These are phyloP conservation scores for Phalacrocorax carbo DNA, from an alignment of 2,113 vertebrate genomes.

Conservation along the genomic window DNA sequence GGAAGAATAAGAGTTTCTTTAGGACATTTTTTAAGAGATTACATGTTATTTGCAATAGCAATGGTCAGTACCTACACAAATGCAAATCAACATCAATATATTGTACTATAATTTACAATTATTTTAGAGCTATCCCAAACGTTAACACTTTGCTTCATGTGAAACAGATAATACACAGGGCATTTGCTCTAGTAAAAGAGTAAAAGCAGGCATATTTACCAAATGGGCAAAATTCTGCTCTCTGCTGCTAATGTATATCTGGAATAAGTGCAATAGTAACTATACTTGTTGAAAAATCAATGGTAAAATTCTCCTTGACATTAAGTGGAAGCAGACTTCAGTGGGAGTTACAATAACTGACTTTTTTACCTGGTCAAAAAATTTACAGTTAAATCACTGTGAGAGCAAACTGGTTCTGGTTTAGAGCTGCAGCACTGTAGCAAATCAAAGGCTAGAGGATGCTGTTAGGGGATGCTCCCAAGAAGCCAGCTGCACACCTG, in stretches of 20 bases:
- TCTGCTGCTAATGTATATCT: neutral
- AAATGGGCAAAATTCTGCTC: neutral
- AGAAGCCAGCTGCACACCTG: neutral
- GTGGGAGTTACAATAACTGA: neutral
- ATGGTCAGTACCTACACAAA: neutral
- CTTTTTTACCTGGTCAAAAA: neutral
- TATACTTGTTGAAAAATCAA: neutral
- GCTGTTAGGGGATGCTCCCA: neutral
- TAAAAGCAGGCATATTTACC: neutral
- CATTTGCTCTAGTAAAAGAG: neutral
- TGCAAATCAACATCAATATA: neutral
- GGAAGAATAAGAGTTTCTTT: neutral
- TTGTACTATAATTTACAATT: neutral
- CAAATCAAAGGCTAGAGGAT: neutral
- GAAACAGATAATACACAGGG: neutral
- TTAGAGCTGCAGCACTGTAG: neutral
- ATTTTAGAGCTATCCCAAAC: neutral
- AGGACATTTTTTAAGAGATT: constrained; percentile 1
- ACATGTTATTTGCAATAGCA: neutral
- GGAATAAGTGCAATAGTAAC: neutral
- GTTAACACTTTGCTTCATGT: neutral
- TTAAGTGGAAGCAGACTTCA: neutral
- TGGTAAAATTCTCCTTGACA: neutral
- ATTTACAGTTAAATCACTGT: neutral
- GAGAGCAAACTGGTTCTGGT: neutral